Evolutionary conservation across 2,113 vertebrate species (phyloP).

Genomic region (Gasterosteus aculeatus): DNA sequence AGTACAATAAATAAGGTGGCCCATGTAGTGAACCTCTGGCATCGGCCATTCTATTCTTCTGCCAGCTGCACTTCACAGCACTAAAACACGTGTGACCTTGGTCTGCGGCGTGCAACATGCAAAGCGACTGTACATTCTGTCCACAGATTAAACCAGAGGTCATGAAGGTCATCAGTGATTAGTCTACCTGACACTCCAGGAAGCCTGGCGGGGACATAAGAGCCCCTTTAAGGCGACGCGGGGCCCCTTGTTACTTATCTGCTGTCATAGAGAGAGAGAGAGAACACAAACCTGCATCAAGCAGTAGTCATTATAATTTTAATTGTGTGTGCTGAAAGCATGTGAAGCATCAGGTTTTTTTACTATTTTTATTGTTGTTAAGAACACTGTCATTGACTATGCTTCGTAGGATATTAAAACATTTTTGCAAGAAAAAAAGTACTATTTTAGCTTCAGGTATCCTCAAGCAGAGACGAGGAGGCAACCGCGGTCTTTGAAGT

Average conservation of each 20-base stretch:
- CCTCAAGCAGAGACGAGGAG: neutral
- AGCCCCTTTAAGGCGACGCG: slow-evolving; percentile 7
- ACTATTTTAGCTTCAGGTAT: neutral
- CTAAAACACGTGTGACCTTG: neutral
- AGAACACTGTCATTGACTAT: neutral
- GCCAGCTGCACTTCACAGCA: neutral
- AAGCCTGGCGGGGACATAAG: neutral
- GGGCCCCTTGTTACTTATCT: slow-evolving; percentile 1
- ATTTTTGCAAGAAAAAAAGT: neutral
- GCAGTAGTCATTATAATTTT: neutral
- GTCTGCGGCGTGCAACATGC: neutral
- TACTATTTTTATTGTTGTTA: neutral
- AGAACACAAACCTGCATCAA: neutral
- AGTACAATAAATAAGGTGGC: neutral
- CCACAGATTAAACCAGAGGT: neutral
- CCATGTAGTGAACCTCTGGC: slow-evolving; percentile 11
- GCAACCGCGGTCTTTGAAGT: neutral
- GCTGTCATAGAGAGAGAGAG: neutral
- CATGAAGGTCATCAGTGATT: neutral
- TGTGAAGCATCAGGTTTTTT: neutral
- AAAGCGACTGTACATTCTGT: neutral
- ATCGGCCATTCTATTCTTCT: neutral
- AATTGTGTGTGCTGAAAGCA: too few species aligned
- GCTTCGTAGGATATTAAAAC: neutral
- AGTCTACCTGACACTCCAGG: slow-evolving; percentile 12